Evolutionary conservation across 2,888 invertebrate genomes (phyloP).

Genomic region (Cryptus armator): DNA sequence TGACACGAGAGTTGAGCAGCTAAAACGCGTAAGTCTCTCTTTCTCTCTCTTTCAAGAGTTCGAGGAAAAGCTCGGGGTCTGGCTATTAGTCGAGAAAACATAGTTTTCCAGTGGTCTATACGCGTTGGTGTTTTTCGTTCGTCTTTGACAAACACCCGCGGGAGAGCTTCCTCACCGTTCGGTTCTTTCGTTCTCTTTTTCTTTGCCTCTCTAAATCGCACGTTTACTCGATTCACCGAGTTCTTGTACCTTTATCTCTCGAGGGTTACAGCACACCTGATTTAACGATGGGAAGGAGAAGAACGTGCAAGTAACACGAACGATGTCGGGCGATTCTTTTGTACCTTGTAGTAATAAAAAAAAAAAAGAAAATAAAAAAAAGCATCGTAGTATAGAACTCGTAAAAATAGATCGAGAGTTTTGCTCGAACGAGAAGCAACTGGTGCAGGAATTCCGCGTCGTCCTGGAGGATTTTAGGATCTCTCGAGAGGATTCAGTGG

Average conservation of each 20-base stretch:
- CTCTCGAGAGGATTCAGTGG: constrained; percentile 38
- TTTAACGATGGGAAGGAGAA: constrained; percentile 30
- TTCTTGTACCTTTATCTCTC: neutral
- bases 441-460: constrained; percentile 43
- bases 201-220: neutral
- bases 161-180: neutral
- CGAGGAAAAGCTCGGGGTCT: constrained; percentile 15
- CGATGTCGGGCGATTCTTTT: constrained; percentile 27
- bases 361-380: neutral
- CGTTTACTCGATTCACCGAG: constrained; percentile 6
- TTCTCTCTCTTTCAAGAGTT: neutral
- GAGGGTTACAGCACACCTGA: constrained; percentile 7
- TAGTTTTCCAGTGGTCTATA: neutral
- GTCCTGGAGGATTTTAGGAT: constrained; percentile 20
- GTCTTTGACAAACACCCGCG: constrained; percentile 28
- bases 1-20: constrained; percentile 1
- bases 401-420: constrained; percentile 33
- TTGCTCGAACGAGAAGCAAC: constrained; percentile 37
- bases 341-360: neutral
- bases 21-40: neutral
- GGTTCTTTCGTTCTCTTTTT: constrained; percentile 4
- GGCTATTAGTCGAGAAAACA: constrained; percentile 47
- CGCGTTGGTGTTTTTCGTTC: constrained; percentile 31
- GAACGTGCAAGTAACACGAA: constrained; percentile 12
- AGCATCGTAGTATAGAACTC: neutral